Evolutionary conservation across 1,140 invertebrate genomes (phyloP).

Genomic region (Drosophila ercepeae): DNA sequence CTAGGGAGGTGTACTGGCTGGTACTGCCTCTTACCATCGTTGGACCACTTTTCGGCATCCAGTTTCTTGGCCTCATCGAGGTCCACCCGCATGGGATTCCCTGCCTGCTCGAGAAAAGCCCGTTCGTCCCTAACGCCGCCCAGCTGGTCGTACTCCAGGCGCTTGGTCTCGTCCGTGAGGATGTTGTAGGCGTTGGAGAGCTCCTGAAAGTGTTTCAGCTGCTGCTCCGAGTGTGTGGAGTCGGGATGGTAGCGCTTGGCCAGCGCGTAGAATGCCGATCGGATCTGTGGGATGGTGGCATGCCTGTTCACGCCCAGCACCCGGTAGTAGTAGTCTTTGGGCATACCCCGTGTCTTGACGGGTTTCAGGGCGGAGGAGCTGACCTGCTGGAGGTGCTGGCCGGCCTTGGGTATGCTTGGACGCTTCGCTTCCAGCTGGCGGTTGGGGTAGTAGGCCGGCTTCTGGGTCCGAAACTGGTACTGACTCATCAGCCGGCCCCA

Average conservation of each 20-base stretch:
- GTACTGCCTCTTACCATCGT: constrained; percentile 62
- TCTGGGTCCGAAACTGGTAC: constrained; percentile 66
- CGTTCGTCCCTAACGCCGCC: constrained; percentile 66
- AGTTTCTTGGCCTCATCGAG: constrained; percentile 4
- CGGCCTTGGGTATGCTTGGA: neutral
- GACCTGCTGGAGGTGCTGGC: constrained; percentile 2
- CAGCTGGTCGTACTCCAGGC: constrained; percentile 89
- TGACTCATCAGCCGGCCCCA: constrained; percentile 48
- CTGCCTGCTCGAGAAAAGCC: constrained; percentile 64
- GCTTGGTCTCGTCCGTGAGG: constrained; percentile 91
- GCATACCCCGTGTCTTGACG: constrained; percentile 42
- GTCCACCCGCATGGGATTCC: constrained; percentile 53
- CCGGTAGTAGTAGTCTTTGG: constrained; percentile 95
- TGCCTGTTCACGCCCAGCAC: constrained; percentile 90
- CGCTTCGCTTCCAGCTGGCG: constrained; percentile 53
- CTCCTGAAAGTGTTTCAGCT: constrained; percentile 94
- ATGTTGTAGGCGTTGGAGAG: constrained; percentile 94
- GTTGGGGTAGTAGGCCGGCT: constrained; percentile 67
- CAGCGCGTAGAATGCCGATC: constrained; percentile 91
- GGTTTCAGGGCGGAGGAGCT: constrained; percentile 16
- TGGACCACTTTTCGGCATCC: neutral
- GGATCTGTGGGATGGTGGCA: constrained; percentile 91
- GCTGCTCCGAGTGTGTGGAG: constrained; percentile 87
- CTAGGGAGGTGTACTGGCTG: no score
- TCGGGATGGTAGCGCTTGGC: constrained; percentile 89